phyloP scores from a whole-genome alignment of 2,113 vertebrate genomes.

The Riparia riparia region DNA sequence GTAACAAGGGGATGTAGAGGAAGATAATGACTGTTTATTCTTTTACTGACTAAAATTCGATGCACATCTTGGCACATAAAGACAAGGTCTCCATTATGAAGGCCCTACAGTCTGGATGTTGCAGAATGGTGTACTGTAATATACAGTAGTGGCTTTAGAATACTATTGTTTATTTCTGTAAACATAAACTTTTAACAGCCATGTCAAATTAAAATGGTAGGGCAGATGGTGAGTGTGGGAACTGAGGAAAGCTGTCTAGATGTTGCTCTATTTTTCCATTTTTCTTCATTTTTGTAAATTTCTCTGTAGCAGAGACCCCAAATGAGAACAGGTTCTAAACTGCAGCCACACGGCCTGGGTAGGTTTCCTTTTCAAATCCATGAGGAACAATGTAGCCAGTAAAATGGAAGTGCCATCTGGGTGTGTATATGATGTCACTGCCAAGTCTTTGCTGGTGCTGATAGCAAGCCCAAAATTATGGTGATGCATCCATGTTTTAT shows the following conservation, averaged over 20 bases:
- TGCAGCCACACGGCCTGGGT: conserved; percentile 30
- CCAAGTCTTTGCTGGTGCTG: conserved; percentile 70
- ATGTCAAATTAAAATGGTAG: not conserved
- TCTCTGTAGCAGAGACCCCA: not conserved
- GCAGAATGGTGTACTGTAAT: not conserved
- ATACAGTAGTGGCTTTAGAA: not conserved
- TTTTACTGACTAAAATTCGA: not conserved
- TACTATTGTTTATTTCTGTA: not conserved
- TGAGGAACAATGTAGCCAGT: conserved; percentile 73
- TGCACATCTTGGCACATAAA: not conserved
- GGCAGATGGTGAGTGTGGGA: not conserved
- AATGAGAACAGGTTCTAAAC: conserved; percentile 57
- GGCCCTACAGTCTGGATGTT: not conserved
- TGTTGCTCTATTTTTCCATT: not conserved
- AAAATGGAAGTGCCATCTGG: conserved; percentile 79
- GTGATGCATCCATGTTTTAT: conserved; percentile 67
- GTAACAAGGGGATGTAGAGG: not conserved
- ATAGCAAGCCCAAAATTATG: conserved; percentile 74
- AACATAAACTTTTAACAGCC: not conserved
- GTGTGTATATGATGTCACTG: conserved; percentile 74
- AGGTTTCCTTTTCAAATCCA: conserved; percentile 70
- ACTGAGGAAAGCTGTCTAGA: not conserved
- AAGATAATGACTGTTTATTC: not conserved
- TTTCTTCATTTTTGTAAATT: not conserved
- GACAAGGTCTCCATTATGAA: not conserved